Evolutionary conservation across 2,113 vertebrate genomes (phyloP).

Genomic region (Maccullochella peelii): DNA sequence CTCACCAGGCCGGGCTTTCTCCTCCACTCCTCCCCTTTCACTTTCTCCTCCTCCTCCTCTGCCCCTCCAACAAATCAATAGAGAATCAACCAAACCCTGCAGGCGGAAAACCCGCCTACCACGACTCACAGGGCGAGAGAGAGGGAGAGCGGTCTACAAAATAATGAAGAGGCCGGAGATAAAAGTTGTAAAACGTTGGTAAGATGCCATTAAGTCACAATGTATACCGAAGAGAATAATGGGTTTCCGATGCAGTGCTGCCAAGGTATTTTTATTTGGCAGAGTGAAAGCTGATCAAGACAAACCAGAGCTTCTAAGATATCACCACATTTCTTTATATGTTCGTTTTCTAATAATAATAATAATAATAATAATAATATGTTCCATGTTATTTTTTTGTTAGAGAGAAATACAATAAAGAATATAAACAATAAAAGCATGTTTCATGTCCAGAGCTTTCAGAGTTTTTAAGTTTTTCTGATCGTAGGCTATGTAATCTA

Average conservation of each 20-base stretch:
- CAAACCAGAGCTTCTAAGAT: not conserved
- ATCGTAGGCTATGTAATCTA: not conserved
- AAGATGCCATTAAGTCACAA: slow-evolving; percentile 37
- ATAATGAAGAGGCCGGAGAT: slow-evolving; percentile 42
- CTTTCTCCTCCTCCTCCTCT: slow-evolving; percentile 70
- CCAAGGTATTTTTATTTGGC: slow-evolving; percentile 18
- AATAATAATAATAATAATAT: not conserved
- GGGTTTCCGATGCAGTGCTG: slow-evolving; percentile 10
- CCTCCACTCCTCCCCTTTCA: slow-evolving; percentile 78
- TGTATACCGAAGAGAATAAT: slow-evolving; percentile 20
- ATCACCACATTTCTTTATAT: not conserved
- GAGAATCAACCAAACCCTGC: slow-evolving; percentile 79
- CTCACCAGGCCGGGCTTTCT: slow-evolving; percentile 56
- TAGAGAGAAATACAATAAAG: not conserved
- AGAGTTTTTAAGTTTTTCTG: not conserved
- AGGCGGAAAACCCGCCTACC: slow-evolving; percentile 79
- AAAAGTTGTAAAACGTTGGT: slow-evolving; percentile 61
- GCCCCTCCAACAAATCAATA: slow-evolving; percentile 80
- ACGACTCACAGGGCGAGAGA: slow-evolving; percentile 2
- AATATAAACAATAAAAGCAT: not conserved
- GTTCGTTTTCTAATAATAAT: not conserved
- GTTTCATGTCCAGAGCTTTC: not conserved
- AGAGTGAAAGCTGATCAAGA: slow-evolving; percentile 1
- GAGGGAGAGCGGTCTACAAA: not conserved
- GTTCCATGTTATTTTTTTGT: not conserved